Evolutionary conservation across 64 coral and sea anemone species (phyloP), one percentile per base, ranked within the genome.

Genomic region (Pocillopora damicornis): DNA sequence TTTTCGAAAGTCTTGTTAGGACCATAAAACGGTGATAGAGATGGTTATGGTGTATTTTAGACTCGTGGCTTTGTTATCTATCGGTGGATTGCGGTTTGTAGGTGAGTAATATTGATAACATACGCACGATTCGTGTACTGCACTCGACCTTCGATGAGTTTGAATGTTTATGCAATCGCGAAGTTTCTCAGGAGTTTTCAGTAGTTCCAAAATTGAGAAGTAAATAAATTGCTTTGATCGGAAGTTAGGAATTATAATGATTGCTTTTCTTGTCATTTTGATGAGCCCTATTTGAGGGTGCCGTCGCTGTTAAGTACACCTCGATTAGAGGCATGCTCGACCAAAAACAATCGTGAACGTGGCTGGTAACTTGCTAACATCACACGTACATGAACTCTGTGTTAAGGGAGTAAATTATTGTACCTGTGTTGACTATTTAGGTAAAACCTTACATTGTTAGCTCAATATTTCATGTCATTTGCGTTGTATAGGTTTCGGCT

Each of bases 11-110:
- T 20, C 37, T 71, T 23, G 42, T 51, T 82, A 20, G 57, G 61
- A 36, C 36, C 37, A 11, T 11, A 22, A 4, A 37, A 71, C 11
- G 18, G 9, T 37, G 57, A 63, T 16, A 2, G 15, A 84, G 36
- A 84, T 84, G 81, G 2, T 15, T 38, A 23, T 42, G 10, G 14
- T 84, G 4, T 71, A 26, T 25, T 84, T 69, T 84, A 5, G 18
- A 63, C 78, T 63, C 64, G 69, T 76, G 60, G 89, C 65, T 64
- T 63, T 75, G 23, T 84, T 90, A 90, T 90, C 72, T 75, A 36
- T 37, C 61, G 83, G 89, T 63, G 89, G 89, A 58, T 63, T 83
- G 89, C 79, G 89, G 79, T 83, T 56, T 59, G 79, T 75, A 26
- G 89, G 89, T 90, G 35, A 82, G 89, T 90, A 36, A 68, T 68